These are phyloP conservation scores for Dromiciops gliroides DNA, from an alignment of 2,113 vertebrate genomes.

Conservation along the genomic window DNA sequence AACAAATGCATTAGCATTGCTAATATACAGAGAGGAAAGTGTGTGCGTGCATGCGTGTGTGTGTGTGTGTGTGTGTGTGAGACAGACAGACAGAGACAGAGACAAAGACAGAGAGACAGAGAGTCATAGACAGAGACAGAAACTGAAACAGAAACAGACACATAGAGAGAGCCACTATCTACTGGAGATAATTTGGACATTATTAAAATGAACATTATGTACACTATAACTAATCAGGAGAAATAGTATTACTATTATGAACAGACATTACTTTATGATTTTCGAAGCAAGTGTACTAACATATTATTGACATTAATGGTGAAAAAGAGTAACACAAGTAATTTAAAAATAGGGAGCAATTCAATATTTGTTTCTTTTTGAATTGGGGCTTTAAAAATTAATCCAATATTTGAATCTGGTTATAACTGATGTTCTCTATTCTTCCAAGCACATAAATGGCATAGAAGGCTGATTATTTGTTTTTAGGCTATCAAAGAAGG, in stretches of 20 bases:
- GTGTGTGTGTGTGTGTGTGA: conserved; percentile 14
- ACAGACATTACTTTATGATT: neutral
- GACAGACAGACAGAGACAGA: neutral
- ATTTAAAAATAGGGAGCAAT: neutral
- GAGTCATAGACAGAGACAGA: no score
- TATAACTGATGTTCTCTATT: neutral
- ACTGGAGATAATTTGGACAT: neutral
- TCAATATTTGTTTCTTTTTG: neutral
- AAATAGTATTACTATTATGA: neutral
- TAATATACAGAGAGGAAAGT: neutral
- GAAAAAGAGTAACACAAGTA: neutral
- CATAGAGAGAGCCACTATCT: neutral
- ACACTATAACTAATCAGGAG: neutral
- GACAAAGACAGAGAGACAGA: neutral
- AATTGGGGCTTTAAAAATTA: neutral
- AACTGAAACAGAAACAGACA: no score
- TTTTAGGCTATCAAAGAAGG: no score
- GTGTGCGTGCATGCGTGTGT: no score
- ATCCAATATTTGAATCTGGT: neutral
- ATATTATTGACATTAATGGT: no score
- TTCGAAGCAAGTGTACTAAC: neutral
- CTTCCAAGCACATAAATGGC: neutral
- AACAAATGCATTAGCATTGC: neutral
- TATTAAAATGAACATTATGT: neutral
- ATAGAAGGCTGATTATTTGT: neutral